Percentiles rank a stretch among this genome's conserved stretches.
phyloP scores from a whole-genome alignment of 2,113 vertebrate genomes.

The Pterocles burchelli region DNA sequence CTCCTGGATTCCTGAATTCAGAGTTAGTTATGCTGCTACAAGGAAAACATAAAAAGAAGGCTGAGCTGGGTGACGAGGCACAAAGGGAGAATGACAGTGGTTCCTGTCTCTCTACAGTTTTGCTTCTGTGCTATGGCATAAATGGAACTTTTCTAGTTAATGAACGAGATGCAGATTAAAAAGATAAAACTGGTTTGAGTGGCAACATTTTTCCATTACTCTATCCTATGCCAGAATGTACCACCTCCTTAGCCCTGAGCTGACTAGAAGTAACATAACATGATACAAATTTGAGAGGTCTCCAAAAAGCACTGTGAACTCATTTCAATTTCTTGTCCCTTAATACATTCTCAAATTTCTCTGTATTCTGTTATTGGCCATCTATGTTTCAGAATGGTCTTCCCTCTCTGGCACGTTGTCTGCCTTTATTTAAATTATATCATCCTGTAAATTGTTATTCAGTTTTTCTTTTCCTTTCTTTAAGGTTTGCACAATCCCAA shows the following conservation, averaged over 20 bases:
- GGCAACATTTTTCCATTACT: not conserved
- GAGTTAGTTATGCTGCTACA: not conserved
- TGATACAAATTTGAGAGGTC: not conserved
- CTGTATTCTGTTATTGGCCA: not conserved
- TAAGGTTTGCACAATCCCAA: not conserved
- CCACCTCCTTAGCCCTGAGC: not conserved
- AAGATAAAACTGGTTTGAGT: not conserved
- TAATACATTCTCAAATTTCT: not conserved
- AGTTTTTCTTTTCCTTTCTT: not conserved
- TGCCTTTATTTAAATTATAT: not conserved
- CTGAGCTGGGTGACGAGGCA: not conserved
- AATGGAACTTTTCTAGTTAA: not conserved
- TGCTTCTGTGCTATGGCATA: not conserved
- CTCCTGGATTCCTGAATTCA: not conserved
- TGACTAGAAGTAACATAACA: not conserved
- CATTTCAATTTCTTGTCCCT: not conserved
- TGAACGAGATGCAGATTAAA: not conserved
- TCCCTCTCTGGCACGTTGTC: not conserved
- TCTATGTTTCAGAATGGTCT: not conserved
- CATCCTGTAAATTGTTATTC: not conserved
- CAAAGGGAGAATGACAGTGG: not conserved
- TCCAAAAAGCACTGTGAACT: not conserved
- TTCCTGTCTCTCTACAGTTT: not conserved
- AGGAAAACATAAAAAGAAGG: not conserved
- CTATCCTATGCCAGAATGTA: not conserved